Base-by-base conservation (phyloP, 2,113 vertebrate species). In the Electrona antarctica region DNA sequence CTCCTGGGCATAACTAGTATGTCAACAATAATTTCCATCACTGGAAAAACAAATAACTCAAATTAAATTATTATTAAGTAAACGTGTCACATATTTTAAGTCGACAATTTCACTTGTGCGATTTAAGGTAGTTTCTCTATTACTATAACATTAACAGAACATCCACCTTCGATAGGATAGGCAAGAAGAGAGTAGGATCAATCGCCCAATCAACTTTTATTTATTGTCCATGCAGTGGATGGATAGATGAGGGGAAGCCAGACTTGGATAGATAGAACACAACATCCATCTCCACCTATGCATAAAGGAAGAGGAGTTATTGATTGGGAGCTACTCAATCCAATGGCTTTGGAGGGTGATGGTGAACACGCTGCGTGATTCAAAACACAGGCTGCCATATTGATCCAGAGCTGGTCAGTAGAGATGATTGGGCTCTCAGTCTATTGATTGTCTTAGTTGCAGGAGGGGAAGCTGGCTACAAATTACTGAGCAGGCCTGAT, bases 371-470 rank as follows among this genome's bases (percentile, higher is more conserved):
- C 69, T 13, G 62, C 74, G 80, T 73, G 80, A 88, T 84, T 85
- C 68, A 79, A 80, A 71, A 46, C 81, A 84, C 83, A 76, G 76
- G 69, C 51, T 61, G 66, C 29, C 33, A 21, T 86, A 89, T 88
- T 83, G 90, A 90, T 88, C 41, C 49, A 69, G 64, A 66, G 75
- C 63, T 76, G 74, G 82, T 88, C 85, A 76, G 80, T 61, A 41
- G 75, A 81, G 78, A 87, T 80, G 76, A 90, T 82, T 82, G 75
- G 83, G 50, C 76, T 78, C 77, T 77, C 72, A 41, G 80, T 6
- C 28, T 79, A 91, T 87, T 74, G 87, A 90, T 67, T 7, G 28
- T 51, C 55, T 76, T 58, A 63, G 79, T 87, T 76, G 77, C 50
- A 2, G 6, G 67, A 62, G 52, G 3, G 66, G 74, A 80, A 79